Evolutionary conservation across 2,888 invertebrate species (phyloP).

Genomic region (Rhagonycha lutea): DNA sequence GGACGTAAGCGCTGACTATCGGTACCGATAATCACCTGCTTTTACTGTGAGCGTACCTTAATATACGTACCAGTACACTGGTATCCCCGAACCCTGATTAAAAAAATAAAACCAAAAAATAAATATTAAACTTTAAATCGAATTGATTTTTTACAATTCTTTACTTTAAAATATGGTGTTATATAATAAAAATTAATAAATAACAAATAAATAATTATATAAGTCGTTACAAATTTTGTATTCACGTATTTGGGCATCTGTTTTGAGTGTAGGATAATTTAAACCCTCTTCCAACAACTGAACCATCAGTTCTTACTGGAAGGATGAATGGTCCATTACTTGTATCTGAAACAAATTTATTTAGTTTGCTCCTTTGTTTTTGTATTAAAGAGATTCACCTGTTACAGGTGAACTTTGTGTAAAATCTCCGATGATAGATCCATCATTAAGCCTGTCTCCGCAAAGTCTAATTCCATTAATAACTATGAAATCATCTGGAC

Average conservation of each 20-base stretch:
- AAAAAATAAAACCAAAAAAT: not conserved
- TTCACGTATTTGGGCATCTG: constrained; percentile 54
- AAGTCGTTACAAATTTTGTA: not conserved
- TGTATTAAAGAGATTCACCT: constrained; percentile 54
- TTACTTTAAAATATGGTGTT: not conserved
- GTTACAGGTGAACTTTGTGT: constrained; percentile 70
- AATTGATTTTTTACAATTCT: not conserved
- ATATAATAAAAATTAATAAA: not conserved
- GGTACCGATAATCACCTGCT: too few relatives aligned
- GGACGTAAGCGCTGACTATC: too few relatives aligned
- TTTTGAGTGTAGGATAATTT: constrained; percentile 72
- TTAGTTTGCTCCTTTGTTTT: not conserved
- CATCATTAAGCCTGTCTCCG: constrained; percentile 76
- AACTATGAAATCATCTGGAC: constrained; percentile 75
- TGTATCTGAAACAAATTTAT: constrained; percentile 57
- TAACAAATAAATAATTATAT: not conserved
- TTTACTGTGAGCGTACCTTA: too few relatives aligned
- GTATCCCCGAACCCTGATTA: too few relatives aligned
- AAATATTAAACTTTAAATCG: not conserved
- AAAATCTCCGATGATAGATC: constrained; percentile 64
- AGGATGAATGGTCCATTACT: constrained; percentile 73
- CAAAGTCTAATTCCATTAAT: constrained; percentile 73
- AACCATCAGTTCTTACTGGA: constrained; percentile 68
- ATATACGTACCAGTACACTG: too few relatives aligned
- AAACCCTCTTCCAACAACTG: constrained; percentile 71